Conservation (phyloP, 92 coral and sea anemone genomes). For the Pocillopora grandis region DNA sequence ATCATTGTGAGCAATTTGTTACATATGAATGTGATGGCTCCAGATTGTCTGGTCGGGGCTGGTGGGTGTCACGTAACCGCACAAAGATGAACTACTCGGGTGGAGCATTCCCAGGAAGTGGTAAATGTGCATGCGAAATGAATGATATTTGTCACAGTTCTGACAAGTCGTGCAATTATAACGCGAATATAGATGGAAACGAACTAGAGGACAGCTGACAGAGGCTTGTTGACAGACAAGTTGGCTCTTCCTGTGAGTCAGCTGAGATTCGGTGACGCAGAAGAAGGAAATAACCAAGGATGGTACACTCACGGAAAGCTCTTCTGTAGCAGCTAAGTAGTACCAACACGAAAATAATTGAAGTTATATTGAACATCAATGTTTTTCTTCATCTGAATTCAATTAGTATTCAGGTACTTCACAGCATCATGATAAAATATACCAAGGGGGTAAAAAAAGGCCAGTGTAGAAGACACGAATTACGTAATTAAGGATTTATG, state of each 20-base stretch:
- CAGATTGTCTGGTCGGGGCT: background rate
- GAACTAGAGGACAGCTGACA: conserved; percentile 37
- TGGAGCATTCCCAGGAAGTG: too few species aligned
- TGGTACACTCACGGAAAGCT: conserved; percentile 48
- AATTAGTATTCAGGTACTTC: too few species aligned
- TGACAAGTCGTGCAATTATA: background rate
- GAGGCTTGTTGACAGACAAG: conserved; percentile 29
- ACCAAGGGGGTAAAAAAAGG: too few species aligned
- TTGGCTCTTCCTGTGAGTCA: conserved; percentile 28
- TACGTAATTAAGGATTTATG: too few species aligned
- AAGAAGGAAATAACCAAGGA: background rate
- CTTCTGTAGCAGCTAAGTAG: background rate
- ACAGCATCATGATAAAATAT: too few species aligned
- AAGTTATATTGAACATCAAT: too few species aligned
- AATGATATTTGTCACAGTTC: background rate
- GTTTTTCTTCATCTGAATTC: too few species aligned
- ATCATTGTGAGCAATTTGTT: background rate
- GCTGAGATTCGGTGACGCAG: conserved; percentile 43
- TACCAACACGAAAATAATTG: too few species aligned
- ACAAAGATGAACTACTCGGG: too few species aligned
- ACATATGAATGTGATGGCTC: background rate
- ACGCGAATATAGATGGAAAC: background rate
- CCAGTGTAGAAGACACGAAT: too few species aligned
- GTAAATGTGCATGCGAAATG: conserved; percentile 36
- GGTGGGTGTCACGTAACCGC: conserved; percentile 17